Base-by-base conservation (phyloP, 2,797 vertebrate species). In the Linurgus olivaceus region DNA sequence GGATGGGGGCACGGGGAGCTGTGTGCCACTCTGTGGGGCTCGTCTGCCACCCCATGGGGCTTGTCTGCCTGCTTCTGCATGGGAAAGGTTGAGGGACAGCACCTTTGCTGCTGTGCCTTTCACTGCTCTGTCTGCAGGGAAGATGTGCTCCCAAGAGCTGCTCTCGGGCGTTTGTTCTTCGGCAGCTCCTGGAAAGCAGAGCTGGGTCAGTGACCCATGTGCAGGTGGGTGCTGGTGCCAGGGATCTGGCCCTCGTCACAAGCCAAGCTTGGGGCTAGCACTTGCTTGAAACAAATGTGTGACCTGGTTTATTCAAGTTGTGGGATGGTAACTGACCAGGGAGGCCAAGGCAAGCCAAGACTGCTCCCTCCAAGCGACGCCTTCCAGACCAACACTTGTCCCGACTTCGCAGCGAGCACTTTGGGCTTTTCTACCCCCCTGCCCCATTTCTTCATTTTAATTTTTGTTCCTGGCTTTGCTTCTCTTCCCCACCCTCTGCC, bases 261-360 rank as follows among this genome's bases (percentile, higher is more conserved):
- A 63, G 18, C 25, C 35, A 19, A 28, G 25, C 55, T 47, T 66
- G 28, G 48, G 51, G 11, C 54, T 54, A 58, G 11, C 9, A 1
- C 23, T 51, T 21, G 25, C 4, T 29, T 70, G 29, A 16, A 38
- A 35, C 14, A 42, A 24, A 25, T 4, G 4, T 11, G 12, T 47
- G 19, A 14, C 40, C 54, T 62, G 40, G 6, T 72, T 72, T 59
- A 9, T 45, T 47, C n/a, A 3, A 35, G 50, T 13, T 72, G 8
- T 0, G 13, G 25, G 61, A 19, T 26, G 65, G 44, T 10, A 11
- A 9, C 10, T 6, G 37, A 14, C 12, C 19, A 9, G 52, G 35
- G 52, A 52, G 33, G 6, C 11, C 18, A n/a, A 19, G 0, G 0
- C 61, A 17, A 73, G 19, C 68, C 44, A 10, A 19, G 19, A 0